These are phyloP conservation scores for Muntiacus muntjak DNA, from an alignment of 2,113 vertebrate genomes.

Conservation along the genomic window DNA sequence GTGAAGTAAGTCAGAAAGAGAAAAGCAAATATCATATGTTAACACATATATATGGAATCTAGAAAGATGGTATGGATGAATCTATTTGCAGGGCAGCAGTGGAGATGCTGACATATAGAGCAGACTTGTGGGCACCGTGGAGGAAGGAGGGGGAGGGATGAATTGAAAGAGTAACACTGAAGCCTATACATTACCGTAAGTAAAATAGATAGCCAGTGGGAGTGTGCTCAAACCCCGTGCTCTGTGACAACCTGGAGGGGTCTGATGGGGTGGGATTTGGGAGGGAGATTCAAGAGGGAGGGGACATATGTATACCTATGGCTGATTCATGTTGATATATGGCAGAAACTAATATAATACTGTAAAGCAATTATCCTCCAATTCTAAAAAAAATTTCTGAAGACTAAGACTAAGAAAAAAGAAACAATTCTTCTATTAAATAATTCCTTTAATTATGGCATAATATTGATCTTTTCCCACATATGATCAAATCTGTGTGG, in stretches of 20 bases:
- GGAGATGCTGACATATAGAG: not conserved
- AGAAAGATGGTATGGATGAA: not conserved
- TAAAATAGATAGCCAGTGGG: not conserved
- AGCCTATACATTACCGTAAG: not conserved
- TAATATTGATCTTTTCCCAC: not conserved
- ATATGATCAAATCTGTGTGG: not conserved
- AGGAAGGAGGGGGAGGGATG: not conserved
- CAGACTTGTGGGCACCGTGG: not conserved
- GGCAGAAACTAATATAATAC: not conserved
- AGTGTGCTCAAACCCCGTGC: rapidly evolving
- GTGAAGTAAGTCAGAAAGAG: not conserved
- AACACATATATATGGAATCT: not conserved
- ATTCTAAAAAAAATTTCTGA: not conserved
- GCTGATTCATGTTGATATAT: not conserved
- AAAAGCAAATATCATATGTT: not conserved
- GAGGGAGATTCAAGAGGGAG: not conserved
- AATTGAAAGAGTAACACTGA: not conserved
- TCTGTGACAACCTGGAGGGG: not conserved
- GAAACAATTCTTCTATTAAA: not conserved
- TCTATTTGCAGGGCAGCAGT: not conserved
- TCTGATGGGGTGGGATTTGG: not conserved
- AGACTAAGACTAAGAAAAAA: not conserved
- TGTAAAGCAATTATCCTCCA: not conserved
- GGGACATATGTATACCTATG: not conserved
- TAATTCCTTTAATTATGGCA: not conserved